Evolutionary conservation across 2,797 vertebrate species (phyloP), one percentile per base, ranked within the genome.

Genomic region (Lacerta agilis): DNA sequence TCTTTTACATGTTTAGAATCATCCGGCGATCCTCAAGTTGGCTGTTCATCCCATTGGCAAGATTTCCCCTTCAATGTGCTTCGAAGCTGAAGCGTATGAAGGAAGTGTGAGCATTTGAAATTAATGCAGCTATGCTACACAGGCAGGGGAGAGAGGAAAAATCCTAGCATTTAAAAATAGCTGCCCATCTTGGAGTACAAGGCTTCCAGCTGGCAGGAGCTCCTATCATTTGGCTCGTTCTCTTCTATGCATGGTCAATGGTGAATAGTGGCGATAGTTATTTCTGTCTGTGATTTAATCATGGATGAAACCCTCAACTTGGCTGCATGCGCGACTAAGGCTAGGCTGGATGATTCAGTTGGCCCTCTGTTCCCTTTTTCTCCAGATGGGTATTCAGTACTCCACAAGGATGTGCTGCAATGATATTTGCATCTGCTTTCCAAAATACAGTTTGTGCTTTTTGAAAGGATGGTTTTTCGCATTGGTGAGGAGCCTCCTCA

Each of bases 91-190:
- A 1, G 6, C 9, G 58, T 45, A 66, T 18, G 41, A 55, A 93
- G 29, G 9, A 1, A 85, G 9, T 8, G 43, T 66, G 45, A 20
- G 29, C 8, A 69, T 77, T 87, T 82, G 58, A 41, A 86, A 86
- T 29, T 80, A 27, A 45, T 84, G 67, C 9, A 67, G 23, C 8
- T 73, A 61, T 27, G 11, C 69, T 72, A 5, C 23, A 86, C 27
- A 85, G 66, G 23, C 33, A 45, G 33, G 45, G 43, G 10, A 11
- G 17, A 27, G n/a, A 88, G 33, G 43, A 20, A 36, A 78, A 8
- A 88, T 36, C 10, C 4, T 82, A 15, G 9, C 18, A 5, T 86
- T 86, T 79, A 41, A 87, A 90, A 88, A 89, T 83, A 91, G 10
- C 41, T 33, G n/a, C 38, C 33, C 75, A 69, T 43, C 20, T 29